Evolutionary conservation across 2,113 vertebrate species (phyloP), one percentile per base, ranked within the genome.

Genomic region (Nothobranchius furzeri): DNA sequence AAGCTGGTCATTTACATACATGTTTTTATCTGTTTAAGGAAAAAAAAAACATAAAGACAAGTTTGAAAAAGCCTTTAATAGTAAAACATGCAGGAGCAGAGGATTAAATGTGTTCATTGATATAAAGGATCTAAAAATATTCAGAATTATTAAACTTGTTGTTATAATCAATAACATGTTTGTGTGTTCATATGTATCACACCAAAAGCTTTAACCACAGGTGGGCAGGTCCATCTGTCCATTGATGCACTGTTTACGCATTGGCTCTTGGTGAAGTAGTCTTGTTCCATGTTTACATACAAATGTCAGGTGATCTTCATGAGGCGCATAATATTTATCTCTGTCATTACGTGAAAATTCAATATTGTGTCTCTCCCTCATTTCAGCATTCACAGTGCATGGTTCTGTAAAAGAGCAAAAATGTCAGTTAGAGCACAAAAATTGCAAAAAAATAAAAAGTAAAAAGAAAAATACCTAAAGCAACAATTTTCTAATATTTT

Each of bases 201-300:
- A 48, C 14, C 40, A 25, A 13, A 42, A 54, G 4, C 8, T 14
- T 55, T 49, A 70, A 14, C 14, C 17, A 17, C 60, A 56, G 46
- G 35, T 42, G 13, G 68, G 53, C 35, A 56, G 46, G 6, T 17
- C 9, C 17, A 35, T 79, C 37, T 8, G 20, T 12, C 52, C 60
- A 52, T 91, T 17, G 1, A 0, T 1, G 54, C 91, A 92, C 6
- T 0, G 9, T 25, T 42, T 68, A 37, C 45, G 48, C 68, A 88
- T 58, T 3, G 0, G 0, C 9, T 8, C 0, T 6, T 0, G 0
- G 9, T n/a, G 0, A 1, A 0, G 14, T 5, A 0, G 20, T 14
- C 0, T 53, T 37, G 0, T 54, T 15, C 71, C 15, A 0, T 0
- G 0, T 1, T 4, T 24, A 40, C 37, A 40, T 8, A 1, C 37